Percentiles rank a stretch among this genome's conserved stretches.
phyloP scores from a whole-genome alignment of 2,113 vertebrate genomes.

The Nothobranchius furzeri region DNA sequence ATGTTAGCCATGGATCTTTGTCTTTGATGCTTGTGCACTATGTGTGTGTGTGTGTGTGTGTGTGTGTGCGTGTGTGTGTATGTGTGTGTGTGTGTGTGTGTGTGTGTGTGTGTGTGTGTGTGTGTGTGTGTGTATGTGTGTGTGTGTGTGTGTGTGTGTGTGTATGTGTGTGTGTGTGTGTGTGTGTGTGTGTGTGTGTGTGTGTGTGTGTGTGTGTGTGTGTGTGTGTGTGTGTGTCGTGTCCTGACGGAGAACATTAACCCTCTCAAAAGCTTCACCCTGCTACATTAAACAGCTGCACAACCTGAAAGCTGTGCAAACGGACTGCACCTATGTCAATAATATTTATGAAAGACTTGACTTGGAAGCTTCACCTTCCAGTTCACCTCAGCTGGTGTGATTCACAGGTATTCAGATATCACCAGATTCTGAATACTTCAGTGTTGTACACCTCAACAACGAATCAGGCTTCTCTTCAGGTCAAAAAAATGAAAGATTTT shows the following conservation, averaged over 20 bases:
- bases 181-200: slow-evolving; percentile 20
- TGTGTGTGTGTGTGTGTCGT: slow-evolving; percentile 7
- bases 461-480: too few relatives aligned
- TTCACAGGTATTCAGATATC: neutral
- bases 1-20: slow-evolving; percentile 37
- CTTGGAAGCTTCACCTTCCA: neutral
- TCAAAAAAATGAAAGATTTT: too few relatives aligned
- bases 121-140: slow-evolving; percentile 3
- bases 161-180: slow-evolving; percentile 17
- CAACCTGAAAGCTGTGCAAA: slow-evolving; percentile 42
- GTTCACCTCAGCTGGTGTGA: neutral
- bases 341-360: slow-evolving; percentile 23
- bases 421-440: too few relatives aligned
- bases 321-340: slow-evolving; percentile 28
- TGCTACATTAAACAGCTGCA: slow-evolving; percentile 1
- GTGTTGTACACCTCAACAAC: too few relatives aligned
- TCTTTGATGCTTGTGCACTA: slow-evolving; percentile 49
- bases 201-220: too few relatives aligned
- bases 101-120: neutral
- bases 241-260: slow-evolving; percentile 16
- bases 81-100: neutral
- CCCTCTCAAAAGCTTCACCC: slow-evolving; percentile 4
- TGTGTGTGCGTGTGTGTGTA: neutral
- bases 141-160: slow-evolving; percentile 20
- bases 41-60: slow-evolving; percentile 19